phyloP scores from a whole-genome alignment of 2,888 invertebrate genomes.

The Conchocele bisecta region DNA sequence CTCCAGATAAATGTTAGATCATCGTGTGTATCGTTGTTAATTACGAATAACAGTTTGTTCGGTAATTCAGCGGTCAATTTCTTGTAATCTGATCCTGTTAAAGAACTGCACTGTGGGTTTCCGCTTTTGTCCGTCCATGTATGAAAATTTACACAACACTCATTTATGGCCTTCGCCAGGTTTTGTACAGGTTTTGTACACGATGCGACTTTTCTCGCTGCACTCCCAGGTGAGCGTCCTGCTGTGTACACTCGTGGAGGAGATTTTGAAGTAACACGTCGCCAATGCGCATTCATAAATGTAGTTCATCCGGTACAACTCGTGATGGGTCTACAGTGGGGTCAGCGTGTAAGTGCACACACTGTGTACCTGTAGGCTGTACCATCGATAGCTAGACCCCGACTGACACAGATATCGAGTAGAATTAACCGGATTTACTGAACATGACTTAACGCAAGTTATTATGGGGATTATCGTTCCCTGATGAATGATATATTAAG shows the following conservation, averaged over 20 bases:
- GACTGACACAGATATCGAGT: too few species aligned
- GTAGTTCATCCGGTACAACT: conserved; percentile 23
- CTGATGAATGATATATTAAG: too few species aligned
- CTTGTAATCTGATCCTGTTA: conserved; percentile 2
- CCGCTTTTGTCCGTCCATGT: conserved; percentile 10
- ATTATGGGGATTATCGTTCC: too few species aligned
- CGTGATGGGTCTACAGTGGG: conserved; percentile 10
- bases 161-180: not conserved
- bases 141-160: not conserved
- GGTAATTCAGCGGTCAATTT: not conserved
- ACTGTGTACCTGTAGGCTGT: too few species aligned
- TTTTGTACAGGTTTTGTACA: not conserved
- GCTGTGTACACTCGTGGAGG: conserved; percentile 16
- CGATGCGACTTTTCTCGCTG: not conserved
- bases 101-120: conserved; percentile 1
- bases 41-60: not conserved
- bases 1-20: not conserved
- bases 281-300: not conserved
- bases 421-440: too few species aligned
- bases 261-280: conserved; percentile 17
- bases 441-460: too few species aligned
- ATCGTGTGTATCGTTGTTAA: conserved; percentile 13
- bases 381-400: too few species aligned
- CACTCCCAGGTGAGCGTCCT: not conserved
- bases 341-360: too few species aligned